A percentile compares a stretch with the other conserved stretches of the same genome.
These are phyloP conservation scores for Chelon auratus DNA, from an alignment of 2,797 vertebrate genomes.

Conservation along the genomic window DNA sequence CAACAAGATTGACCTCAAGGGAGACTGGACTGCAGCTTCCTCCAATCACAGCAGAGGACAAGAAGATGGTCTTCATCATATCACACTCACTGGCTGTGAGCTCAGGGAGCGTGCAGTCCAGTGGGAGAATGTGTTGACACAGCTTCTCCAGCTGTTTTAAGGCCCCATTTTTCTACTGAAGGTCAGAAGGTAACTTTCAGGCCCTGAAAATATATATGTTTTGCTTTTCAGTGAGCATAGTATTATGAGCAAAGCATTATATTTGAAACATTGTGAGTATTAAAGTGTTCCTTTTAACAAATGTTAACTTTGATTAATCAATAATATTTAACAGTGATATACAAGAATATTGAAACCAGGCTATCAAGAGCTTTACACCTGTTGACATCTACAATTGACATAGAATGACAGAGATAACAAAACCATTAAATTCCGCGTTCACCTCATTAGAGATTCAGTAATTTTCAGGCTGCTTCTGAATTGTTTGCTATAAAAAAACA, in stretches of 20 bases:
- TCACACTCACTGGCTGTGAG: constrained; percentile 56
- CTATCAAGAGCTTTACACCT: background rate
- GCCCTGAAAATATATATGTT: background rate
- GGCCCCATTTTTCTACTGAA: constrained; percentile 4
- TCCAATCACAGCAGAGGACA: constrained; percentile 39
- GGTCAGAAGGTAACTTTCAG: constrained; percentile 13
- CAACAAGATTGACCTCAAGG: constrained; percentile 39
- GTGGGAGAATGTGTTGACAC: constrained; percentile 56
- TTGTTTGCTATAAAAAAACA: constrained; percentile 6
- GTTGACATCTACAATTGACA: background rate
- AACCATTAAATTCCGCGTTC: background rate
- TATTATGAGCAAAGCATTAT: background rate
- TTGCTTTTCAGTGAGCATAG: background rate
- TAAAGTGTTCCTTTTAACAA: background rate
- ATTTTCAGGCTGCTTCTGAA: constrained; percentile 1
- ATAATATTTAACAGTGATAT: background rate
- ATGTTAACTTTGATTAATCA: background rate
- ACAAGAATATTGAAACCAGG: background rate
- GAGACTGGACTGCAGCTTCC: background rate
- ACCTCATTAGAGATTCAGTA: background rate
- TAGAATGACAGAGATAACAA: too few relatives aligned
- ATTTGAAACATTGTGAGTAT: too few relatives aligned
- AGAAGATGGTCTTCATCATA: constrained; percentile 45
- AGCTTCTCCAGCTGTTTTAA: constrained; percentile 61
- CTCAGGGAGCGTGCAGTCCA: constrained; percentile 28